phyloP scores from a whole-genome alignment of 2,797 vertebrate species.

The Oreonectes daqikongensis region DNA sequence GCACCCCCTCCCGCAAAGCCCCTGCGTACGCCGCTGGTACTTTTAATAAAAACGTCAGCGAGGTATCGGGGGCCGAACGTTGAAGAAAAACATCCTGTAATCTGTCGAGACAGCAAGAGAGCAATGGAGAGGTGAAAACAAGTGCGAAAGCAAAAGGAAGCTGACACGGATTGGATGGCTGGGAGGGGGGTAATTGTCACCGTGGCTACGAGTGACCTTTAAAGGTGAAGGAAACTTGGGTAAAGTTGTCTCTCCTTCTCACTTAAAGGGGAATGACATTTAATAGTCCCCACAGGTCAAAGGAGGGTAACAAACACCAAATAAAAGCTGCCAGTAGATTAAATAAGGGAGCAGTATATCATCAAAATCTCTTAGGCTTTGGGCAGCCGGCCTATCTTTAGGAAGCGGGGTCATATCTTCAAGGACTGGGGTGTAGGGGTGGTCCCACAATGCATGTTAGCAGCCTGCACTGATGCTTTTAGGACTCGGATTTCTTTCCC shows the following conservation, averaged over 20 bases:
- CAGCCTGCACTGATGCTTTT: neutral
- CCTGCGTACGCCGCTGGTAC: conserved; percentile 52
- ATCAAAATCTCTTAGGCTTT: conserved; percentile 56
- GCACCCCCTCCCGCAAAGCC: conserved; percentile 49
- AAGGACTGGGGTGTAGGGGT: conserved; percentile 36
- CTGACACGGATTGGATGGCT: conserved; percentile 40
- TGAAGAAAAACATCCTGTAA: conserved; percentile 59
- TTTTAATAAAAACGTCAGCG: conserved; percentile 73
- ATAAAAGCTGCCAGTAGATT: conserved; percentile 71
- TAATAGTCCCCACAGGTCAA: conserved; percentile 79
- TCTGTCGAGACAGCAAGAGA: conserved; percentile 45
- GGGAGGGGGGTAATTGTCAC: conserved; percentile 56
- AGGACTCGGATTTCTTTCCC: no score
- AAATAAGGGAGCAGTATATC: conserved; percentile 66
- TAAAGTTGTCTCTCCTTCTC: conserved; percentile 79
- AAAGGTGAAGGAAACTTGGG: conserved; percentile 73
- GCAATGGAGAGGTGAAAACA: conserved; percentile 28
- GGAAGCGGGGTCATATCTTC: conserved; percentile 50
- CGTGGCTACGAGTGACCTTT: conserved; percentile 76
- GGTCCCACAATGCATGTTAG: conserved; percentile 21
- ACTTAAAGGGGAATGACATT: conserved; percentile 79
- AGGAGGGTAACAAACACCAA: conserved; percentile 79
- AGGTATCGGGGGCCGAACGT: conserved; percentile 65
- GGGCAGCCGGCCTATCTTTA: conserved; percentile 40
- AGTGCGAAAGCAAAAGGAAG: conserved; percentile 42